Evolutionary conservation across 1,140 invertebrate genomes (phyloP).

Genomic region (Cydia splendana): DNA sequence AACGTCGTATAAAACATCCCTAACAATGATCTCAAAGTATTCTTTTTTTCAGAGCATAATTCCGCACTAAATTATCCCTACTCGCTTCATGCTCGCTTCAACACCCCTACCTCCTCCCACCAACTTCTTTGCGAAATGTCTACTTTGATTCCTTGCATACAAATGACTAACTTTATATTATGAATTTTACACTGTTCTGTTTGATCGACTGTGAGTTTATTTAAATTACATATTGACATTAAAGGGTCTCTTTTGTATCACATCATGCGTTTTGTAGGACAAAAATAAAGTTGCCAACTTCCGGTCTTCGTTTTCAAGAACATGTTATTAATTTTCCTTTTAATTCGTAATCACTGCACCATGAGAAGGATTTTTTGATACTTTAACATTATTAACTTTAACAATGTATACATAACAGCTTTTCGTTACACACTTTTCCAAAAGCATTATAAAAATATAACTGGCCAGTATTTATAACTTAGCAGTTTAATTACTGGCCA

Average conservation of each 20-base stretch:
- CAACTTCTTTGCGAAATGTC: constrained; percentile 76
- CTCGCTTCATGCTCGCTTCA: constrained; percentile 58
- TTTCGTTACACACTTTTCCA: too few species aligned
- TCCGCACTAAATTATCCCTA: constrained; percentile 67
- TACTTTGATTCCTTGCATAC: constrained; percentile 80
- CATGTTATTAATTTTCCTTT: too few species aligned
- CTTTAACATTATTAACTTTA: too few species aligned
- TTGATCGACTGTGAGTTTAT: constrained; percentile 51
- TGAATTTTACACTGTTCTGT: constrained; percentile 69
- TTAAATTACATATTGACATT: constrained; percentile 30
- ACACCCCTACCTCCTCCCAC: constrained; percentile 47
- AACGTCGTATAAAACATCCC: constrained; percentile 17
- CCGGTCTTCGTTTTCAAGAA: too few species aligned
- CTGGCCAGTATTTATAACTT: background rate
- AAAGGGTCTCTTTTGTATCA: too few species aligned
- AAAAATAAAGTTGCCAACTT: background rate
- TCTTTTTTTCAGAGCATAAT: constrained; percentile 49
- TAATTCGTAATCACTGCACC: too few species aligned
- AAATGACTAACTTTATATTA: constrained; percentile 76
- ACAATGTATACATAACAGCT: too few species aligned
- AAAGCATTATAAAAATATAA: constrained; percentile 30
- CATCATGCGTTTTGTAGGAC: constrained; percentile 11
- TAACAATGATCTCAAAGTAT: constrained; percentile 43
- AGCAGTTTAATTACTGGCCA: background rate
- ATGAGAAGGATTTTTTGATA: too few species aligned